A percentile compares a stretch with the other conserved stretches of the same genome.
Evolutionary conservation across 1,140 invertebrate species (phyloP).

Genomic region (Mylabris phalerata): DNA sequence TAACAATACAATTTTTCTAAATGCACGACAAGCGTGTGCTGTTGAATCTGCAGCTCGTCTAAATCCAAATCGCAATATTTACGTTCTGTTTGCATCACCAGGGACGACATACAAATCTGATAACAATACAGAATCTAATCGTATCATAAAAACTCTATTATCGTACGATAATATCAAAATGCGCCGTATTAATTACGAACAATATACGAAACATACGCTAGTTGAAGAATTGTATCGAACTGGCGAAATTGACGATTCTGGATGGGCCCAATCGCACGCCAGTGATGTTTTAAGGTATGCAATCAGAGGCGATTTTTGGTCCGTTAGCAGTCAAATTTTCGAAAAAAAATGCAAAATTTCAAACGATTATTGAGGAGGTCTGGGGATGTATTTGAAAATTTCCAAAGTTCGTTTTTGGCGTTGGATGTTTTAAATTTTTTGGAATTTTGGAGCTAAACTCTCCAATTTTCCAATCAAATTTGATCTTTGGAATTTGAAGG

Average conservation of each 20-base stretch:
- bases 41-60: constrained; percentile 58
- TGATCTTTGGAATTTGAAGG: no score
- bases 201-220: constrained; percentile 53
- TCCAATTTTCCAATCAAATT: no score
- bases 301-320: no score
- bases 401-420: no score
- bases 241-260: constrained; percentile 47
- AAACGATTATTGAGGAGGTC: no score
- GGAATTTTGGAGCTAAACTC: no score
- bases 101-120: constrained; percentile 36
- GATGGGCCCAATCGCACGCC: constrained; percentile 54
- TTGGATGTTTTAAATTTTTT: no score
- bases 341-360: no score
- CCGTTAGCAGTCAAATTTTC: background rate
- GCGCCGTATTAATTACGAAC: constrained; percentile 47
- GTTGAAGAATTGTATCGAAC: constrained; percentile 52
- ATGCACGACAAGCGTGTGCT: constrained; percentile 55
- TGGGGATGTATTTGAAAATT: no score
- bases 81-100: constrained; percentile 50
- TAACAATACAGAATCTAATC: constrained; percentile 31
- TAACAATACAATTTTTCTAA: constrained; percentile 40
- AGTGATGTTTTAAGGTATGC: constrained; percentile 53
- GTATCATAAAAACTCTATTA: constrained; percentile 43
- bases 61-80: constrained; percentile 53
- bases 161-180: constrained; percentile 55